Evolutionary conservation across 1,140 invertebrate species (phyloP), one percentile per base, ranked within the genome.

Genomic region (Goniozus legneri): DNA sequence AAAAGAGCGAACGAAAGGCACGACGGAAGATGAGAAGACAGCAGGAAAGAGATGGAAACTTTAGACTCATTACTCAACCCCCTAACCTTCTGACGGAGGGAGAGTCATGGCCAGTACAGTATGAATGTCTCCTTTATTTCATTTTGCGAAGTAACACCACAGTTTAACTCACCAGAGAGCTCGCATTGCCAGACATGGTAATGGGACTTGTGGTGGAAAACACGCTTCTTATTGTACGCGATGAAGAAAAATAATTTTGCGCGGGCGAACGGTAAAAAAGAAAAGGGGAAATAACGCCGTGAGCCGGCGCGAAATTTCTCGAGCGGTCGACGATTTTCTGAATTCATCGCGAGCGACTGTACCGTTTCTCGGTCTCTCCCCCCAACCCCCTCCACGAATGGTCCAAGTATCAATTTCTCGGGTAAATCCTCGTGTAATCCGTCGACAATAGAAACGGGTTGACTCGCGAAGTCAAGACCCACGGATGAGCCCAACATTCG

Each of bases 381-480:
- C 47, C 20, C 21, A 47, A 27, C 42, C 46, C 8, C 41, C 38
- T 42, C 46, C 27, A 21, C 32, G 48, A 50, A 60, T 58, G 58
- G 60, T 56, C 52, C 40, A 49, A 56, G 57, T 65, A 65, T 65
- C 63, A 65, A 65, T 65, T 65, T 62, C 60, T 50, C 21, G 38
- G 47, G 52, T 53, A 65, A 65, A 65, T 64, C 60, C 53, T 50
- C 54, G 61, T 64, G 59, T 64, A 64, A 65, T 57, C 54, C 57
- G 49, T 21, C 51, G 52, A 65, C 62, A 63, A 62, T 61, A 43
- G 47, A 38, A 49, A 54, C 36, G 39, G 42, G 34, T 54, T 42
- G 50, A 52, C 51, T 7, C 34, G 13, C 31, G 36, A 44, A 45
- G 39, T 44, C 37, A 59, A 50, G 47, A 54, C 32, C 51, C 47